Conservation (phyloP, 2,888 invertebrate species). For the Neoitamus cyanurus region DNA sequence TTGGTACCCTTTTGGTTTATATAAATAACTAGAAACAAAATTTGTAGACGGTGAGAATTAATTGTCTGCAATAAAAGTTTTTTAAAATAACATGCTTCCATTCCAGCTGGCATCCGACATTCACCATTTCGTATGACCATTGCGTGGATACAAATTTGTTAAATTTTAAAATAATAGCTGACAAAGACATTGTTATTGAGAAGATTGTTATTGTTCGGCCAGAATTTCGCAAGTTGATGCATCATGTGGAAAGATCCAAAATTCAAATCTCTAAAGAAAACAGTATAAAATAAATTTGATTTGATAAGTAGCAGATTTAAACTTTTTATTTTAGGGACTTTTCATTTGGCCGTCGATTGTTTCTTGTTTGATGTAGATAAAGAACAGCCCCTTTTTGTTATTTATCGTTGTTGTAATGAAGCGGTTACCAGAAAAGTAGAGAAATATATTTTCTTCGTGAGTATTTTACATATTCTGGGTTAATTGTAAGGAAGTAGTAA, state of each 20-base stretch:
- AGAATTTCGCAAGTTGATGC: neutral
- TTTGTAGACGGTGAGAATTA: too few relatives aligned
- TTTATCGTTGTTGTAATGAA: neutral
- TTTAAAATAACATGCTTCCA: neutral
- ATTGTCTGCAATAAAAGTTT: too few relatives aligned
- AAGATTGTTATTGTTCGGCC: neutral
- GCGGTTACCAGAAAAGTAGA: neutral
- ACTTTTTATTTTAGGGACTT: neutral
- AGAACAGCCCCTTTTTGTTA: neutral
- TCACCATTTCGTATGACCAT: neutral
- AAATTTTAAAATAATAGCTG: neutral
- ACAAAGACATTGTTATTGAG: neutral
- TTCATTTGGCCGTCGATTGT: neutral
- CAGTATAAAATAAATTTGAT: neutral
- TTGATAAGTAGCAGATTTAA: neutral
- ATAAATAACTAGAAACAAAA: too few relatives aligned
- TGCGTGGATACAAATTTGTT: neutral
- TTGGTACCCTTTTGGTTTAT: too few relatives aligned
- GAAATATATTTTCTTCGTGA: neutral
- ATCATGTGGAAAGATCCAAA: neutral
- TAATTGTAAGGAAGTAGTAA: too few relatives aligned
- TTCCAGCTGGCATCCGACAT: constrained; percentile 11
- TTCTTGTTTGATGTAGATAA: neutral
- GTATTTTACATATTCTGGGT: too few relatives aligned
- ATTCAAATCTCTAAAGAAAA: neutral